These are phyloP conservation scores for Leptoteleia sp. DNA, from an alignment of 1,140 invertebrate species.

Conservation along the genomic window DNA sequence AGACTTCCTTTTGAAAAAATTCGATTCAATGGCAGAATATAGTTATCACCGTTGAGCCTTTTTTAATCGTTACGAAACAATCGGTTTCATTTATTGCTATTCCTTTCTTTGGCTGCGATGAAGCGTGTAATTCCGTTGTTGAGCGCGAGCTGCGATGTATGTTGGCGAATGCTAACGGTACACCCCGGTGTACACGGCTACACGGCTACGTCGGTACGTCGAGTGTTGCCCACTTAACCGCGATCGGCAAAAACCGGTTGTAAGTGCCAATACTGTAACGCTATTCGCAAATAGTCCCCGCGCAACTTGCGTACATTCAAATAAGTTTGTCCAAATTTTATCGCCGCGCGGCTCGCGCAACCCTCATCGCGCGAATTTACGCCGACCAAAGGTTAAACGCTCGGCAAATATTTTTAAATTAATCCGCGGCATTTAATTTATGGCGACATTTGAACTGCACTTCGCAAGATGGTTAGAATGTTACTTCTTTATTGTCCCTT, in stretches of 20 bases:
- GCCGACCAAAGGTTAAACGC: not conserved
- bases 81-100: constrained; percentile 43
- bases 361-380: not conserved
- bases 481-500: no score
- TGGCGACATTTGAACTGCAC: no score
- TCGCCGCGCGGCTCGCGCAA: not conserved
- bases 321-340: constrained; percentile 38
- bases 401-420: constrained; percentile 10
- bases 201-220: constrained; percentile 54
- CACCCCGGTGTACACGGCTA: no score
- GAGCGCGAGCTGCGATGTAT: constrained; percentile 40
- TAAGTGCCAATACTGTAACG: constrained; percentile 68
- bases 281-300: constrained; percentile 41
- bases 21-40: not conserved
- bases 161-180: constrained; percentile 72
- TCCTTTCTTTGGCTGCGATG: constrained; percentile 58
- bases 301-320: constrained; percentile 11
- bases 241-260: constrained; percentile 76
- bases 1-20: no score
- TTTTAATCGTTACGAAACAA: not conserved
- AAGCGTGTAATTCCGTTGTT: constrained; percentile 65
- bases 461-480: no score
- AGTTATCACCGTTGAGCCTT: not conserved
- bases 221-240: constrained; percentile 73
- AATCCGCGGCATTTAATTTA: not conserved